These are phyloP conservation scores for Halcyon smyrnensis DNA, from an alignment of 2,797 vertebrate genomes.

Conservation along the genomic window DNA sequence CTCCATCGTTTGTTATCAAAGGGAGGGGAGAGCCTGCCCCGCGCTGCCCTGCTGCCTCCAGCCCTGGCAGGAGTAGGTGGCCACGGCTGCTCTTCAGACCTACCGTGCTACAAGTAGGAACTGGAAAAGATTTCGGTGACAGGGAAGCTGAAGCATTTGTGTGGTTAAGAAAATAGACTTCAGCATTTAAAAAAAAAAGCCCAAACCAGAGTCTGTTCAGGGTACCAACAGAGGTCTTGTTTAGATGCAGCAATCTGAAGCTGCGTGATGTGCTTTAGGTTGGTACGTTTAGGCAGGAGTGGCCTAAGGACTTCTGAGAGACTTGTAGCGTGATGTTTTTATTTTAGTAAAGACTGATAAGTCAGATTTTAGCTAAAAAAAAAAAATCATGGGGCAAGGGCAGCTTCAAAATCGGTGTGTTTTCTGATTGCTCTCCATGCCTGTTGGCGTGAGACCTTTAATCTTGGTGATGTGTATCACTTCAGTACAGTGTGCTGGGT, in stretches of 20 bases:
- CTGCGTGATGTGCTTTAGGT: neutral
- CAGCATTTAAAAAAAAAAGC: neutral
- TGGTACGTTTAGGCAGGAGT: neutral
- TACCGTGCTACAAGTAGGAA: neutral
- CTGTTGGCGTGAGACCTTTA: neutral
- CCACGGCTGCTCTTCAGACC: neutral
- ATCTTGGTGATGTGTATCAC: neutral
- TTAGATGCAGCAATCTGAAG: neutral
- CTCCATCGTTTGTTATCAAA: constrained; percentile 52
- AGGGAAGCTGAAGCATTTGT: neutral
- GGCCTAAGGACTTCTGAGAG: neutral
- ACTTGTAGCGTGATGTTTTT: neutral
- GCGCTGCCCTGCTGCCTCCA: neutral
- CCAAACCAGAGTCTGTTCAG: neutral
- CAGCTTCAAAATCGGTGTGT: neutral
- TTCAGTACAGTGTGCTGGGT: neutral
- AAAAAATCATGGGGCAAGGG: neutral
- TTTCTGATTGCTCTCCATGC: neutral
- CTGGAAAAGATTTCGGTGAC: constrained; percentile 6
- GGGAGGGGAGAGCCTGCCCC: neutral
- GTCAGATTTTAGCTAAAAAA: neutral
- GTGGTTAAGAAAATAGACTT: neutral
- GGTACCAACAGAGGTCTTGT: neutral
- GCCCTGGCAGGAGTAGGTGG: neutral
- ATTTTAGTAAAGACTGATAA: neutral